Evolutionary conservation across 92 coral and sea anemone species (phyloP), one percentile per base, ranked within the genome.

Genomic region (Porites rus): DNA sequence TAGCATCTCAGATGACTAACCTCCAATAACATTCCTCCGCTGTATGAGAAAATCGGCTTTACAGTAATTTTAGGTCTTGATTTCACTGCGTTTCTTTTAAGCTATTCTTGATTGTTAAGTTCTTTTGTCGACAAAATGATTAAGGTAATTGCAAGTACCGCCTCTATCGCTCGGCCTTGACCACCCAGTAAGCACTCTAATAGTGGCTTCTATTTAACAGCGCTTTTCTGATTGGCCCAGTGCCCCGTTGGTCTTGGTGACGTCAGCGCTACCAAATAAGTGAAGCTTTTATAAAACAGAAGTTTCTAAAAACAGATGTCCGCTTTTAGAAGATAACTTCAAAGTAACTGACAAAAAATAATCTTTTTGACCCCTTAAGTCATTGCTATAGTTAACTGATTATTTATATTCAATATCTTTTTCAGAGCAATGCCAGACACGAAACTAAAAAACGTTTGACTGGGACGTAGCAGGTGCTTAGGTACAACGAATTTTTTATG

Each of bases 71-170:
- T 46, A 69, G 78, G 84, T 66, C 75, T 76, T 65, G 72, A 75
- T 75, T 88, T 83, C 74, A 67, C 83, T 17, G 83, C 83, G 77
- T 69, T 69, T 85, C 88, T 51, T 84, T 75, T 69, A 77, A 64
- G 82, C 77, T 76, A 77, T 82, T 89, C 84, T 85, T 88, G 94
- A 90, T 82, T 84, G 91, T 89, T 89, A 90, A 69, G 89, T 84
- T 84, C 92, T 91, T 91, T 90, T 94, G 90, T 94, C 91, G 96
- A 90, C 94, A 89, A 79, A 83, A 90, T 93, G 90, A 94, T 94
- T 90, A 94, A 86, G 87, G 90, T 87, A 94, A 94, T 94, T 91
- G 90, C 73, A 76, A 69, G 88, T 43, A 88, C 96, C 98, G 95
- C 96, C 98, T 89, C 94, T 83, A 75, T 71, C 70, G 75, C 82